These are phyloP conservation scores for Amaurobius ferox DNA, from an alignment of 2,888 invertebrate species.

Conservation along the genomic window DNA sequence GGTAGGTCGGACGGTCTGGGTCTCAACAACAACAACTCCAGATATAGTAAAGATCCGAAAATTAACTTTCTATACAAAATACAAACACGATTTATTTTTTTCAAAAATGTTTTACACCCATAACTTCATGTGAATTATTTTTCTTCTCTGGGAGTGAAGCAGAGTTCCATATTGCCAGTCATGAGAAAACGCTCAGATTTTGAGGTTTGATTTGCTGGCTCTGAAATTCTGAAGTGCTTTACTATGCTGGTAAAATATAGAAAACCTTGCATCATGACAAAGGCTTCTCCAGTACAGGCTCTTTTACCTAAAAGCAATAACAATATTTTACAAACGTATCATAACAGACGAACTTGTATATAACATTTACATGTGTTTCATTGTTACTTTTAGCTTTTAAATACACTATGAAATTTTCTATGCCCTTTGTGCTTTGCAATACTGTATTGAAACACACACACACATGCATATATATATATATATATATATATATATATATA, in stretches of 20 bases:
- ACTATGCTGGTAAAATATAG: slow-evolving; percentile 8
- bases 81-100: too few species aligned
- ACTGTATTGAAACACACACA: not conserved
- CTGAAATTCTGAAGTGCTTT: slow-evolving; percentile 23
- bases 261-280: slow-evolving; percentile 15
- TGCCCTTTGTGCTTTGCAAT: too few species aligned
- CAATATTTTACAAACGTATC: not conserved
- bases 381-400: too few species aligned
- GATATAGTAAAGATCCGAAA: too few species aligned
- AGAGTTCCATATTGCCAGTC: not conserved
- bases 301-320: slow-evolving; percentile 18
- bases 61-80: too few species aligned
- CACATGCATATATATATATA: not conserved
- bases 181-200: not conserved
- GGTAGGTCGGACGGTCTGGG: too few species aligned
- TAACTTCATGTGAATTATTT: not conserved
- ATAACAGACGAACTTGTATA: too few species aligned
- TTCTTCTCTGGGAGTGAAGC: not conserved
- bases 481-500: not conserved
- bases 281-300: slow-evolving; percentile 27
- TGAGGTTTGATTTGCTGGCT: not conserved
- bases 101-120: too few species aligned
- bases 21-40: too few species aligned
- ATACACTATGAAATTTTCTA: too few species aligned
- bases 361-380: too few species aligned